Conservation (phyloP, 2,888 invertebrate genomes). For the Agrochola lychnidis region DNA sequence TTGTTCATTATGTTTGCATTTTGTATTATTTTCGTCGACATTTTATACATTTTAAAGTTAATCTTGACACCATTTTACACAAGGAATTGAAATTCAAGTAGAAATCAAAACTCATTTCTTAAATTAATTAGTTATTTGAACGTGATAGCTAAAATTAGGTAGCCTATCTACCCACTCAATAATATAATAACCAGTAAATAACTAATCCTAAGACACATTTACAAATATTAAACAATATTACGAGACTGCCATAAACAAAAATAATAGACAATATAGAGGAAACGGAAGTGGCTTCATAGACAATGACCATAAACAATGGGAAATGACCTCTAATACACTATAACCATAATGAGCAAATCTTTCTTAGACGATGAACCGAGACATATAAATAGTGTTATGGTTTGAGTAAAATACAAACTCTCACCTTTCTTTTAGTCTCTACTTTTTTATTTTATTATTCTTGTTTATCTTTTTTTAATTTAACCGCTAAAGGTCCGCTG, state of each 20-base stretch:
- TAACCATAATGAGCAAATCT: conserved; percentile 49
- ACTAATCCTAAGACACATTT: neutral
- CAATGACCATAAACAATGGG: conserved; percentile 52
- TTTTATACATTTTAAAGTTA: neutral
- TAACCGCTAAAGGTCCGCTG: too few relatives aligned
- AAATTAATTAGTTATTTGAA: neutral
- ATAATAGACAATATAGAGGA: conserved; percentile 39
- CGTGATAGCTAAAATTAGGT: neutral
- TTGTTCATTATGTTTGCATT: neutral
- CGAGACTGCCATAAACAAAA: conserved; percentile 27
- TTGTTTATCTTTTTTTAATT: neutral
- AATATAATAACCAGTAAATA: neutral
- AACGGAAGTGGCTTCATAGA: conserved; percentile 47
- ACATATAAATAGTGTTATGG: conserved; percentile 14
- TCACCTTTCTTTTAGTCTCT: neutral
- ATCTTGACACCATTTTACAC: too few relatives aligned
- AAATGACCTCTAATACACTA: conserved; percentile 50
- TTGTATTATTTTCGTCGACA: neutral
- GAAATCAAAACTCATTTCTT: neutral
- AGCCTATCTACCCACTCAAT: too few relatives aligned
- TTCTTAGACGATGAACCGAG: conserved; percentile 6
- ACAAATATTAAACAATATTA: conserved; percentile 22
- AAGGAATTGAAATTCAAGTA: neutral
- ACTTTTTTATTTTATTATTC: neutral
- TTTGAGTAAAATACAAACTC: neutral